Base-by-base conservation (phyloP, 2,113 vertebrate species). In the Eclectus roratus region DNA sequence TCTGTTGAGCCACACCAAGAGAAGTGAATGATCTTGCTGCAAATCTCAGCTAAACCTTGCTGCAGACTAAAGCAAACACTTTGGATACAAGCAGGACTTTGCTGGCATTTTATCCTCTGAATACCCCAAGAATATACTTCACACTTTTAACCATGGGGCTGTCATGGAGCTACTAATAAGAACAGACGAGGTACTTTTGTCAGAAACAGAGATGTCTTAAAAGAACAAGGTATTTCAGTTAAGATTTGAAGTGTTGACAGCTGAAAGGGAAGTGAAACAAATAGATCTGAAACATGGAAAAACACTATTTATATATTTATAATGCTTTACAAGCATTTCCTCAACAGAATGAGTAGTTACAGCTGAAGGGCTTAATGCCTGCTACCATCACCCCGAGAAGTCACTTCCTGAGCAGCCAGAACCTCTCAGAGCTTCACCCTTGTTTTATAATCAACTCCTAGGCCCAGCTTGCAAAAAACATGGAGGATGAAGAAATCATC, bases 181-280 rank as follows among this genome's bases (percentile, higher is more conserved):
- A 89, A 94, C 61, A 93, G 91, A 85, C 7, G 3, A 96, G 84
- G 58, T 39, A 8, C 43, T 93, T 93, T 33, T 29, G 55, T 20
- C 65, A 81, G 77, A 68, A 94, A 89, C 21, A 11, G 86, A 72
- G 73, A 84, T 69, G 61, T 85, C 89, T 91, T 64, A 79, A 71
- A 94, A 85, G 78, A 60, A 66, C 10, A 94, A 68, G 92, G 58
- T 80, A 91, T 91, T 94, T 96, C 80, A 93, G 72, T n/a, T 88
- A 71, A 71, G 87, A 76, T 33, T 70, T 64, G 64, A 94, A 97
- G 91, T 74, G 77, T 19, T 96, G 95, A 96, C 89, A 98, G 94
- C 86, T 95, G 69, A 96, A 91, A 96, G 68, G 95, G 92, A 97
- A 95, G 83, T 60, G 93, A 93, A 94, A 94, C 90, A 96, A 92